Percentiles rank a stretch among this genome's conserved stretches.
These are phyloP conservation scores for Amblyteles armatorius DNA, from an alignment of 2,888 invertebrate genomes.

Conservation along the genomic window DNA sequence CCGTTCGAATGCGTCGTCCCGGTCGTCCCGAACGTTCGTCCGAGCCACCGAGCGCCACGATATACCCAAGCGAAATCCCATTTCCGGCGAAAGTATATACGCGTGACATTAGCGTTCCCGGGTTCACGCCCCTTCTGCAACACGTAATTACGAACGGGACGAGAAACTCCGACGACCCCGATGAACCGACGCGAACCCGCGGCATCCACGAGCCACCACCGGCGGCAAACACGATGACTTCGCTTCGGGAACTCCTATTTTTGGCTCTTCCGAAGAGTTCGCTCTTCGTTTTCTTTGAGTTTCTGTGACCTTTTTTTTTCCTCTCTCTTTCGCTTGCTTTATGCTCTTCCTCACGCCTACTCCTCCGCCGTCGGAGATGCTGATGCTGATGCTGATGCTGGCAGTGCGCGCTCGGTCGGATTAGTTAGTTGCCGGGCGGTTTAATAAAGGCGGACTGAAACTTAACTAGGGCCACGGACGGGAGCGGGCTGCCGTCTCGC, in stretches of 20 bases:
- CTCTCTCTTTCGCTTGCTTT: constrained; percentile 31
- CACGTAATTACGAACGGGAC: constrained; percentile 71
- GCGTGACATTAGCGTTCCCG: constrained; percentile 72
- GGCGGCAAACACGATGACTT: constrained; percentile 33
- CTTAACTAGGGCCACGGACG: constrained; percentile 65
- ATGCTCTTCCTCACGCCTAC: constrained; percentile 59
- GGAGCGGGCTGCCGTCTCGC: constrained; percentile 37
- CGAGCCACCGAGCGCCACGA: constrained; percentile 47
- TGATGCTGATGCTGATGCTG: constrained; percentile 14
- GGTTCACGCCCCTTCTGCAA: constrained; percentile 70
- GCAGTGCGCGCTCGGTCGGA: constrained; percentile 56
- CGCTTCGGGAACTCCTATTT: constrained; percentile 58
- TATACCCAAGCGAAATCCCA: constrained; percentile 71
- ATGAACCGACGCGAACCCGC: constrained; percentile 45
- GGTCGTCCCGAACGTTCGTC: constrained; percentile 26
- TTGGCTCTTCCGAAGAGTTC: constrained; percentile 57
- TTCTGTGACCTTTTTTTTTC: constrained; percentile 40
- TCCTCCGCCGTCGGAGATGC: constrained; percentile 41
- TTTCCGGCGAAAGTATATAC: constrained; percentile 73
- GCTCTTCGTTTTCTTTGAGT: constrained; percentile 57
- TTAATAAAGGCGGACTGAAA: constrained; percentile 73
- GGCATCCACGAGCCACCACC: constrained; percentile 22
- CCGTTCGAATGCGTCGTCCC: constrained; percentile 2
- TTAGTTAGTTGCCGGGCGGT: constrained; percentile 73
- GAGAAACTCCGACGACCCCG: constrained; percentile 61